Percentiles rank a stretch among this genome's conserved stretches.
Evolutionary conservation across 2,113 vertebrate species (phyloP).

Genomic region (Leucosticte australis): DNA sequence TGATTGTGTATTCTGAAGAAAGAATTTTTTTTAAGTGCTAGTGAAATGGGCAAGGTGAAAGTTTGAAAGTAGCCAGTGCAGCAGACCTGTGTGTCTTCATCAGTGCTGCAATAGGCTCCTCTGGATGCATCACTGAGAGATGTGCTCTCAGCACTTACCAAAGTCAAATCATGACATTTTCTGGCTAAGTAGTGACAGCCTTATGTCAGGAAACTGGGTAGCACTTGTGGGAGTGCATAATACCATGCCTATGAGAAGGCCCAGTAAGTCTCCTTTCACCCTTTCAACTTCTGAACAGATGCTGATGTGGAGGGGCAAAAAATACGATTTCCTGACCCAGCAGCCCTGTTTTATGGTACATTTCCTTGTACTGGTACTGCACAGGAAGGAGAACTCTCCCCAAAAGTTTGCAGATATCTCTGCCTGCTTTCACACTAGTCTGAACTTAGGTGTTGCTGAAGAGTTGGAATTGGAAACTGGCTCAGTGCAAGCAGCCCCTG

Average conservation of each 20-base stretch:
- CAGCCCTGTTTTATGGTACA: neutral
- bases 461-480: neutral
- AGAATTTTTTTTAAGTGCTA: neutral
- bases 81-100: neutral
- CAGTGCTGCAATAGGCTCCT: neutral
- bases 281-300: neutral
- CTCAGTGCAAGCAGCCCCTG: neutral
- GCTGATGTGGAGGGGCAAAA: neutral
- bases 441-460: accelerated
- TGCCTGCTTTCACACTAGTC: neutral
- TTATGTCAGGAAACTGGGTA: neutral
- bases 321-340: neutral
- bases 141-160: neutral
- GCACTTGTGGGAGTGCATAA: neutral
- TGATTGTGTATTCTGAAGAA: neutral
- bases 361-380: neutral
- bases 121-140: neutral
- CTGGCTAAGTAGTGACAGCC: neutral
- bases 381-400: neutral
- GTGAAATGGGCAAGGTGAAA: neutral
- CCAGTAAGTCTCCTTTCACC: neutral
- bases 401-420: neutral
- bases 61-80: neutral
- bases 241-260: neutral
- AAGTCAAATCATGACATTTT: neutral